phyloP scores from a whole-genome alignment of 2,113 vertebrate species.

The Lagenorhynchus albirostris region DNA sequence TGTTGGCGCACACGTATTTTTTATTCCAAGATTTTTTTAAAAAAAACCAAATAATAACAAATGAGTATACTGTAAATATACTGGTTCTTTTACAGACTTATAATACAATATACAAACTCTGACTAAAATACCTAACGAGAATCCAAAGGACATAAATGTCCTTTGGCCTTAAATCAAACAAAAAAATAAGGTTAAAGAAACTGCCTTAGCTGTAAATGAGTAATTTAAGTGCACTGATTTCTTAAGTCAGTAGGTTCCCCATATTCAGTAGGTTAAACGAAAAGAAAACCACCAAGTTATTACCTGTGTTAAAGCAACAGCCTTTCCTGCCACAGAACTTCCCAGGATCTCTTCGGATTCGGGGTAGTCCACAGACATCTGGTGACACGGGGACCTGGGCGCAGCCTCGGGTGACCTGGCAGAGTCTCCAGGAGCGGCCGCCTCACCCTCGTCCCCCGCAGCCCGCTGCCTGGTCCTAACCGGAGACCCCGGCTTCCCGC shows the following conservation, averaged over 20 bases:
- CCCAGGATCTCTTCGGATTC: slow-evolving; percentile 83
- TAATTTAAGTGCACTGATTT: not conserved
- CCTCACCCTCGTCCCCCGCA: slow-evolving; percentile 57
- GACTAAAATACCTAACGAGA: not conserved
- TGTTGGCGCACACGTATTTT: not conserved
- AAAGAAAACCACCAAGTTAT: slow-evolving; percentile 3
- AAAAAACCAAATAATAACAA: not conserved
- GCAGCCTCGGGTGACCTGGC: slow-evolving; percentile 76
- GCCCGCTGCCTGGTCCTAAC: slow-evolving; percentile 53
- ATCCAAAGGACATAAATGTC: not conserved
- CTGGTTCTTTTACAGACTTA: not conserved
- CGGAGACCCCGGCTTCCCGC: slow-evolving; percentile 67
- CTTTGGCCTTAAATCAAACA: not conserved
- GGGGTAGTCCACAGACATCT: slow-evolving; percentile 93
- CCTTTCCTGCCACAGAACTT: slow-evolving; percentile 73
- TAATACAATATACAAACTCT: not conserved
- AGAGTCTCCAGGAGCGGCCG: slow-evolving; percentile 46
- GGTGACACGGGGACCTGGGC: slow-evolving; percentile 87
- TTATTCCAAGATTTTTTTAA: not conserved
- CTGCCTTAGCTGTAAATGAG: not conserved
- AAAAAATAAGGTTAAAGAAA: not conserved
- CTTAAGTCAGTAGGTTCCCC: not conserved
- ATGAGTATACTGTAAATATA: not conserved
- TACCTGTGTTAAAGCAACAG: slow-evolving; percentile 86
- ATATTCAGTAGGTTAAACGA: not conserved